Base-by-base conservation (phyloP, 1,140 invertebrate species). In the Psix sp. region DNA sequence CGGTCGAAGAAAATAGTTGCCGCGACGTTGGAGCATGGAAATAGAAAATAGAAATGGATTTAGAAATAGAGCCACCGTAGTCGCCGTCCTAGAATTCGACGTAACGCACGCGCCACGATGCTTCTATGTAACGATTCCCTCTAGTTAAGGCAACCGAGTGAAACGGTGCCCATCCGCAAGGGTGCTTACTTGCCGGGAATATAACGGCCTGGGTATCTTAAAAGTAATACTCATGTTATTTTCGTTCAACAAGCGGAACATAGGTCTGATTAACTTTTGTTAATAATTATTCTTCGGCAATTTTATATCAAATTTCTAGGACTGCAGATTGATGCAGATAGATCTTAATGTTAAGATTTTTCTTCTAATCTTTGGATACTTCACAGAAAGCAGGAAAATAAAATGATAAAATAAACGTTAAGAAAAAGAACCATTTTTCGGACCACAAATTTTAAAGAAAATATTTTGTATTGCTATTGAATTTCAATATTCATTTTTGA, bases 1-100 rank as follows among this genome's bases (percentile, higher is more conserved):
- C 79, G 82, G 80, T 81, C 84, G 79, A 82, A 83, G 83, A 85
- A 86, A 86, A 85, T 84, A 80, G 77, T 84, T 76, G 79, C 54
- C 72, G 51, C 78, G 79, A 82, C 74, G 80, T 46, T 67, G 74
- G 74, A 74, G 77, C 74, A 77, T 81, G 76, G 72, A 84, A 85
- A 85, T 84, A 86, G 84, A 87, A 84, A 85, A 86, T 85, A 83
- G 82, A 84, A 82, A 83, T 79, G 74, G 77, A 79, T 80, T 77
- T 82, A 80, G 83, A 85, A 86, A 86, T 86, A 83, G 84, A 84
- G 77, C 65, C 68, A 71, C 74, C 74, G 74, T 79, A 78, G 80
- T 83, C 80, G 80, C 74, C 79, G 76, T 63, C 80, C 82, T 80
- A 82, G 78, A 79, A 84, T 82, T 77, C 77, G 65, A 82, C 76